phyloP scores from a whole-genome alignment of 2,888 invertebrate species.

The Tipula vernalis region DNA sequence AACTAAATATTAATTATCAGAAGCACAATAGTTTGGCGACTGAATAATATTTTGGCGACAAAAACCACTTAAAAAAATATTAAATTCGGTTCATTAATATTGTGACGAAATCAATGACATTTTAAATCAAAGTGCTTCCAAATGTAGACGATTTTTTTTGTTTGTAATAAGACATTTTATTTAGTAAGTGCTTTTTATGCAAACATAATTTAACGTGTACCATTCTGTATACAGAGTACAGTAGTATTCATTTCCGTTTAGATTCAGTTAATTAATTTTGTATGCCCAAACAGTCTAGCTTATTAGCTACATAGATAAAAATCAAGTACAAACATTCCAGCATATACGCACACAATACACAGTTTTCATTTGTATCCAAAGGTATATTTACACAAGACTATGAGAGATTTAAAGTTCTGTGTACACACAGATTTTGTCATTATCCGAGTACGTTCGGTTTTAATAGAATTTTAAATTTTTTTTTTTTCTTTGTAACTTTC shows the following conservation, averaged over 20 bases:
- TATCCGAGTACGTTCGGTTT: background rate
- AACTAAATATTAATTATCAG: no score
- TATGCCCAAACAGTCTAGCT: background rate
- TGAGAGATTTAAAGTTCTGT: background rate
- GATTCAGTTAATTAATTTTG: background rate
- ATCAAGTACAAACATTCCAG: background rate
- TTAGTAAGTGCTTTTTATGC: background rate
- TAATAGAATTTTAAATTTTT: background rate
- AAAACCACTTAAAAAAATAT: no score
- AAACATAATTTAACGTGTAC: background rate
- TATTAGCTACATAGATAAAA: background rate
- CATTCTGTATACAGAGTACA: background rate
- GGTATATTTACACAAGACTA: background rate
- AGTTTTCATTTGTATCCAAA: background rate
- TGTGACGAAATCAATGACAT: no score
- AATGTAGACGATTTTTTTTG: no score
- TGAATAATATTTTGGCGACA: no score
- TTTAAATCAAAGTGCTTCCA: no score
- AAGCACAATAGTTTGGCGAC: no score
- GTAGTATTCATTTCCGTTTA: background rate
- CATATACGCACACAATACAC: background rate
- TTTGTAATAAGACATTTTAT: background rate
- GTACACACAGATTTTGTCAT: background rate
- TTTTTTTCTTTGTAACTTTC: background rate
- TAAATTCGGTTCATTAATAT: no score